phyloP scores from a whole-genome alignment of 2,888 invertebrate species.

The Acheta domesticus region DNA sequence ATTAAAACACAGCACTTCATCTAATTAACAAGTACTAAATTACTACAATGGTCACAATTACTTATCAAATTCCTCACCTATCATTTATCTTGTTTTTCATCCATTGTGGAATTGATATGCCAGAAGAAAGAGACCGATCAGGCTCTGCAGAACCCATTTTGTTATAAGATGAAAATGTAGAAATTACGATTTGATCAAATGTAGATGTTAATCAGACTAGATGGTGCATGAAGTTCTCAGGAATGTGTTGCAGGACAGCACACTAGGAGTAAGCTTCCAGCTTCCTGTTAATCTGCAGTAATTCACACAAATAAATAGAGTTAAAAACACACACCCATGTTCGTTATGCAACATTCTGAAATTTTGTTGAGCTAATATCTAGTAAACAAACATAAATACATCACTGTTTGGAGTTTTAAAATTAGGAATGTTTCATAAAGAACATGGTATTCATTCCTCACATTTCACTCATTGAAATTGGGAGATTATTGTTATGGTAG shows the following conservation, averaged over 20 bases:
- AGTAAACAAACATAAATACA: too few species aligned
- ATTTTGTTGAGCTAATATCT: too few species aligned
- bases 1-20: too few species aligned
- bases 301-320: not conserved
- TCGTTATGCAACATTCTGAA: too few species aligned
- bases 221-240: conserved; percentile 20
- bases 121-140: conserved; percentile 59
- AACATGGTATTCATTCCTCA: too few species aligned
- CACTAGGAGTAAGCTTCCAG: conserved; percentile 35
- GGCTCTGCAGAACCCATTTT: conserved; percentile 46
- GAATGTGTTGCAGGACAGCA: not conserved
- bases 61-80: conserved; percentile 46
- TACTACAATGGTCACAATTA: too few species aligned
- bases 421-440: too few species aligned
- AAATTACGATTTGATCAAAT: conserved; percentile 21
- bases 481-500: too few species aligned
- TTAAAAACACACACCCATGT: not conserved
- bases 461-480: too few species aligned
- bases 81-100: conserved; percentile 66
- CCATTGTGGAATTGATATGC: conserved; percentile 68
- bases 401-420: too few species aligned
- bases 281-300: conserved; percentile 30
- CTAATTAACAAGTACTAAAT: too few species aligned
- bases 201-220: conserved; percentile 27
- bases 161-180: conserved; percentile 21